These are phyloP conservation scores for Metacarcinus magister DNA, from an alignment of 2,888 invertebrate genomes.

Conservation along the genomic window DNA sequence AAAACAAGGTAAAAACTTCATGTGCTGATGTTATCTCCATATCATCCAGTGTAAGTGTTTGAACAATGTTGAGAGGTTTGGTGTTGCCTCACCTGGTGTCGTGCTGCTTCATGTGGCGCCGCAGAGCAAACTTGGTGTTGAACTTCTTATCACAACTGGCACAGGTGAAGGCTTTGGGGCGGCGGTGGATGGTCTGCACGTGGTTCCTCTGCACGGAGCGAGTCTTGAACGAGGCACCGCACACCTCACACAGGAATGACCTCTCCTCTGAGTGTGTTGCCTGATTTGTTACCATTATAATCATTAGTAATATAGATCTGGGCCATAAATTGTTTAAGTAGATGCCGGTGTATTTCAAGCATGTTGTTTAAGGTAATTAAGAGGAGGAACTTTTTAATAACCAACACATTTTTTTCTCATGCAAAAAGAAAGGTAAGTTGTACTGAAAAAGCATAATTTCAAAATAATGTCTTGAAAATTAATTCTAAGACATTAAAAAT, in stretches of 20 bases:
- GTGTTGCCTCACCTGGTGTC: conserved; percentile 65
- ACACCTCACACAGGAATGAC: conserved; percentile 86
- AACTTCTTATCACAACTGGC: conserved; percentile 84
- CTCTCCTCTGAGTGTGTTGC: conserved; percentile 84
- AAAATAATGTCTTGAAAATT: no score
- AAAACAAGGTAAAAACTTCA: no score
- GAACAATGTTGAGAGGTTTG: not conserved
- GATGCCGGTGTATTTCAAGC: no score
- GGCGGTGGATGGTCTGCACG: conserved; percentile 85
- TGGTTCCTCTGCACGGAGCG: conserved; percentile 85
- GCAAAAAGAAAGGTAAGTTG: no score
- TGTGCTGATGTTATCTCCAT: no score
- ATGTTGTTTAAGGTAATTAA: no score
- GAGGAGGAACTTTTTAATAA: no score
- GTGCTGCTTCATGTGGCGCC: conserved; percentile 84
- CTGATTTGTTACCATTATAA: not conserved
- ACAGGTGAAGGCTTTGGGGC: conserved; percentile 84
- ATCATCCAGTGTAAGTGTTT: no score
- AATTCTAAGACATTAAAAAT: no score
- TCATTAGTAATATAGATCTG: not conserved
- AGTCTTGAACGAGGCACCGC: conserved; percentile 86
- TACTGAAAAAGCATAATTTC: no score
- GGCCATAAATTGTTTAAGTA: not conserved
- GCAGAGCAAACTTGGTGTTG: conserved; percentile 85
- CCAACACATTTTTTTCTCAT: no score